Evolutionary conservation across 1,140 invertebrate genomes (phyloP).

Genomic region (Pogonus chalceus): DNA sequence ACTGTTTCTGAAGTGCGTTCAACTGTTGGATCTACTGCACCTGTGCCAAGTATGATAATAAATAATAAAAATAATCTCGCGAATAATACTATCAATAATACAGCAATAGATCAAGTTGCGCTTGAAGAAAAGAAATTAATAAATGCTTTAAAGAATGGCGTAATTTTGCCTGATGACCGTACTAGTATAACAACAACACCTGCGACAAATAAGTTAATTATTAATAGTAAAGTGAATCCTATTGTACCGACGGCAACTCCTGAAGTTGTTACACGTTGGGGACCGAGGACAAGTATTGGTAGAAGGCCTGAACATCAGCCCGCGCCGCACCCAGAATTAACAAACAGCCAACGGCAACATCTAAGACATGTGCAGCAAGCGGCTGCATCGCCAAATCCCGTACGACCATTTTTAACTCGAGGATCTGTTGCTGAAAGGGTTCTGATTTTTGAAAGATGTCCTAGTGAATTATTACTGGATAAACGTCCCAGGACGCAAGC

Average conservation of each 20-base stretch:
- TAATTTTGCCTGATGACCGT: slow-evolving; percentile 49
- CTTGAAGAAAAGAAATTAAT: slow-evolving; percentile 69
- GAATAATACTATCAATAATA: slow-evolving; percentile 7
- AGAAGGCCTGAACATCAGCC: slow-evolving; percentile 28
- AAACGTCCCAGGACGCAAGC: slow-evolving; percentile 51
- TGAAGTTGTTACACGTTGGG: slow-evolving; percentile 30
- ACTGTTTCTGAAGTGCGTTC: slow-evolving; percentile 25
- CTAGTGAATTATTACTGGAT: slow-evolving; percentile 63
- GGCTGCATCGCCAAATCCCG: slow-evolving; percentile 42
- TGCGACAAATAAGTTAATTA: slow-evolving; percentile 27
- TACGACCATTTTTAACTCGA: slow-evolving; percentile 76
- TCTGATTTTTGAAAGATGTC: slow-evolving; percentile 84
- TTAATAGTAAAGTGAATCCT: slow-evolving; percentile 30
- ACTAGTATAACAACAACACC: slow-evolving; percentile 14
- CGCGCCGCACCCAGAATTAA: slow-evolving; percentile 58
- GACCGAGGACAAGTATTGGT: slow-evolving; percentile 30
- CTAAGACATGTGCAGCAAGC: slow-evolving; percentile 36
- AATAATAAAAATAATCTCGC: slow-evolving; percentile 5
- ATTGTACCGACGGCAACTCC: neutral
- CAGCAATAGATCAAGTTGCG: slow-evolving; percentile 48
- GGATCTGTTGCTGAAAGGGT: slow-evolving; percentile 87
- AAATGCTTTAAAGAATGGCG: slow-evolving; percentile 65
- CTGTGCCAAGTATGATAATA: slow-evolving; percentile 11
- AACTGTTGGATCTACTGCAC: neutral
- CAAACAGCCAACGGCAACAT: slow-evolving; percentile 52